Evolutionary conservation across 2,888 invertebrate genomes (phyloP), one percentile per base, ranked within the genome.

Genomic region (Plagodis pulveraria): DNA sequence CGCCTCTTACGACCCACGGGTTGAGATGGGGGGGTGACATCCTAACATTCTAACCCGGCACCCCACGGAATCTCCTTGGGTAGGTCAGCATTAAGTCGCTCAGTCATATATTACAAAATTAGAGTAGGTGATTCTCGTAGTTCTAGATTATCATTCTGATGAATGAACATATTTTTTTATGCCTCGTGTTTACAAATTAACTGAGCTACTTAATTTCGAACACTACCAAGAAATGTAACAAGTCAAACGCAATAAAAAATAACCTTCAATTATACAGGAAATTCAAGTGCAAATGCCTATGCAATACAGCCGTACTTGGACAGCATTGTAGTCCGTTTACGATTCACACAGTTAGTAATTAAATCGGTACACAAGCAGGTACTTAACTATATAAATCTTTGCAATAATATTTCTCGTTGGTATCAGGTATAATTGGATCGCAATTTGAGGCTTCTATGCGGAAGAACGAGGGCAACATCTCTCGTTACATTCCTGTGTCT

Each of bases 391-490:
- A 60, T 50, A 80, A 83, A 86, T 84, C 80, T 82, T 81, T 73
- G 78, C 81, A 83, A 82, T 87, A 84, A 83, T 87, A 87, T 86
- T 85, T 87, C 84, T 89, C 78, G 77, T 75, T 76, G 69, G 85
- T 90, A 87, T 89, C 89, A 86, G 80, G 81, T 89, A 89, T 90
- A 91, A 91, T 90, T 89, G 86, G 86, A 87, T 88, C 80, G 89
- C 87, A 89, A 90, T 89, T 88, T 80, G 86, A 90, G 78, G 78
- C 78, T 78, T 85, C 80, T 88, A 91, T 89, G 91, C 91, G 91
- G 91, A 91, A 91, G 87, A 85, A 80, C 77, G 83, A 81, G 76
- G 78, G 82, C 80, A 78, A 76, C 83, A 83, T 86, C 87, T 91
- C 89, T 84, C 66, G 86, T 91, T 91, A 89, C 92, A 90, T 87